phyloP scores from a whole-genome alignment of 2,888 invertebrate species.

The Dromius quadrimaculatus region DNA sequence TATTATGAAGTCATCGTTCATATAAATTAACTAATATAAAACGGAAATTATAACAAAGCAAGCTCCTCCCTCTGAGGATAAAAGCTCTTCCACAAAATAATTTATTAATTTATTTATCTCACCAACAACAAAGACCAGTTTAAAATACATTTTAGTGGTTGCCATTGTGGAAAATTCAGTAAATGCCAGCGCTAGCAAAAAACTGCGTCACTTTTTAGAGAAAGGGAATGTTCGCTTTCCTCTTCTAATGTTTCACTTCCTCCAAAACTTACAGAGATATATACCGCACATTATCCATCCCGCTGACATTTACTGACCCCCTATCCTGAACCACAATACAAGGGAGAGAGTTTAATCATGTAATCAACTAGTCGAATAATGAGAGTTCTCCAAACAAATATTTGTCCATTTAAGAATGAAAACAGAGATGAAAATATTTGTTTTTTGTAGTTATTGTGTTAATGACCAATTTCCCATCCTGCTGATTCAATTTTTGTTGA shows the following conservation, averaged over 20 bases:
- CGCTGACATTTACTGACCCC: neutral
- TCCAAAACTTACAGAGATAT: constrained; percentile 14
- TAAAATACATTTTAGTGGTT: constrained; percentile 38
- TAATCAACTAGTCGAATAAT: too few species aligned
- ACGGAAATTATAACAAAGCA: too few species aligned
- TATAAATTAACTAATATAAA: too few species aligned
- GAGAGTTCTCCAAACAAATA: too few species aligned
- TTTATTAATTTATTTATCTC: constrained; percentile 28
- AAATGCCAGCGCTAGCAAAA: constrained; percentile 14
- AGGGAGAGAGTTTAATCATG: neutral
- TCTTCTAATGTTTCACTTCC: constrained; percentile 39
- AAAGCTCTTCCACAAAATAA: neutral
- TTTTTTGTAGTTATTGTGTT: too few species aligned
- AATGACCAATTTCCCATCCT: neutral
- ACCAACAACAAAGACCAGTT: constrained; percentile 19
- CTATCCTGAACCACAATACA: neutral
- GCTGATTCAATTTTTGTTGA: constrained; percentile 32
- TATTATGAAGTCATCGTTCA: too few species aligned
- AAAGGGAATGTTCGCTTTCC: constrained; percentile 3
- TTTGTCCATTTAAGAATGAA: too few species aligned
- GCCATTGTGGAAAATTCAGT: constrained; percentile 14
- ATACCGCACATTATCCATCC: constrained; percentile 32
- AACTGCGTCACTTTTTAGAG: constrained; percentile 30
- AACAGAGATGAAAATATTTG: too few species aligned
- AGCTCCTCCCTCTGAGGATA: neutral